Evolutionary conservation across 37 sponge, comb jelly and placozoan genomes (phyloP).

Genomic region (Trichoplax adhaerens): DNA sequence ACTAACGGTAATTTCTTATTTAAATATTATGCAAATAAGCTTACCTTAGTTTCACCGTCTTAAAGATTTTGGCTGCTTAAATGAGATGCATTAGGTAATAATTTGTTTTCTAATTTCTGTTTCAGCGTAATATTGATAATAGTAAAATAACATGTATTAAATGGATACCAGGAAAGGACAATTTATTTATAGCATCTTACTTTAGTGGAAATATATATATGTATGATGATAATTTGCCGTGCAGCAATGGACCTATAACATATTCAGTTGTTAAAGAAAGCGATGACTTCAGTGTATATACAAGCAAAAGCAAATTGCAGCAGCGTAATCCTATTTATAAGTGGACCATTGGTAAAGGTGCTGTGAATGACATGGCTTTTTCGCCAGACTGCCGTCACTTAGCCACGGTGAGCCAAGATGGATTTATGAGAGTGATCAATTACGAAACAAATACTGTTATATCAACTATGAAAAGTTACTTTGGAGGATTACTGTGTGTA

Average conservation of each 20-base stretch:
- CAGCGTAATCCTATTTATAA: too few species aligned
- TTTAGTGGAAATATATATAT: constrained; percentile 75
- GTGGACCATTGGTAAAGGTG: constrained; percentile 5
- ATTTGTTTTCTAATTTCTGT: background rate
- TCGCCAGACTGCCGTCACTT: constrained; percentile 76
- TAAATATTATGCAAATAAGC: too few species aligned
- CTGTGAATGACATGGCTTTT: constrained; percentile 44
- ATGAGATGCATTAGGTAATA: too few species aligned
- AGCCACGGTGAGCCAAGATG: constrained; percentile 80
- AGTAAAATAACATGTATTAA: constrained; percentile 53
- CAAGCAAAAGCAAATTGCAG: background rate
- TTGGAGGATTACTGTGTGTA: constrained; percentile 79
- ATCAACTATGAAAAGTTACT: constrained; percentile 63
- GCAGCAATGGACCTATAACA: background rate
- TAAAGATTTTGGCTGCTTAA: too few species aligned
- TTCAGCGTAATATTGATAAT: constrained; percentile 32
- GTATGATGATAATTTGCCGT: constrained; percentile 30
- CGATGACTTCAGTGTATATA: background rate
- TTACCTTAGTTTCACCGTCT: too few species aligned
- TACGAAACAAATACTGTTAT: constrained; percentile 5
- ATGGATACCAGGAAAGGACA: constrained; percentile 77
- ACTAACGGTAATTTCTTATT: too few species aligned
- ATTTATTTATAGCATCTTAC: constrained; percentile 53
- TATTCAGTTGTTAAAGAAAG: background rate
- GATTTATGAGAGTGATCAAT: constrained; percentile 68